A percentile compares a stretch with the other conserved stretches of the same genome.
Evolutionary conservation across 2,113 vertebrate genomes (phyloP).

Genomic region (Verasper variegatus): DNA sequence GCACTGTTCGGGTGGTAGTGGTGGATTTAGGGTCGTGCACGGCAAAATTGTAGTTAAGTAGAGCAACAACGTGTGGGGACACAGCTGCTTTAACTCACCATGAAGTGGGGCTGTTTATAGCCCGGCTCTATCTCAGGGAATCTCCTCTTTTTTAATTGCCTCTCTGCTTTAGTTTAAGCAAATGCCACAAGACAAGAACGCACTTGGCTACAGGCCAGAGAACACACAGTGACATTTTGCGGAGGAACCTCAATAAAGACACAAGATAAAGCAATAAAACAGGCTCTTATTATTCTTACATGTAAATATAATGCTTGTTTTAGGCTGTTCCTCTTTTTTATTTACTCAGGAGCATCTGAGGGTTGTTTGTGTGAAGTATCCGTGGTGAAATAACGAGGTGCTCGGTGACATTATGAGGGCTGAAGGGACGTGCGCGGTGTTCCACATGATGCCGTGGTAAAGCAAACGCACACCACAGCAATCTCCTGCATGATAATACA

Average conservation of each 20-base stretch:
- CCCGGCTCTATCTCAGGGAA: not conserved
- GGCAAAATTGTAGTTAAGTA: slow-evolving; percentile 46
- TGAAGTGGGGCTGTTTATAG: slow-evolving; percentile 5
- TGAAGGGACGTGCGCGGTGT: not conserved
- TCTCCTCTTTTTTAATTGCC: not conserved
- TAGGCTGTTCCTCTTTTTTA: slow-evolving; percentile 1
- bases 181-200: slow-evolving; percentile 3
- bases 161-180: slow-evolving; percentile 20
- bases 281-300: not conserved
- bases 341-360: not conserved
- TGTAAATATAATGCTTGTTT: not conserved
- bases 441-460: not conserved
- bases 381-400: slow-evolving; percentile 14
- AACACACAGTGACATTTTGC: not conserved
- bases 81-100: not conserved
- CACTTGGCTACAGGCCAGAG: slow-evolving; percentile 1
- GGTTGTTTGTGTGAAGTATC: slow-evolving; percentile 7
- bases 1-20: not conserved
- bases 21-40: not conserved
- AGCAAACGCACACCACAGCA: not conserved
- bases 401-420: not conserved
- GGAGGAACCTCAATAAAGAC: slow-evolving; percentile 9
- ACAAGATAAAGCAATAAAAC: slow-evolving; percentile 8
- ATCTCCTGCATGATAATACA: not conserved
- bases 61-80: slow-evolving; percentile 41